Percentiles rank a stretch among this genome's conserved stretches.
These are phyloP conservation scores for Drosophila hamatofila DNA, from an alignment of 2,888 invertebrate species.

Conservation along the genomic window DNA sequence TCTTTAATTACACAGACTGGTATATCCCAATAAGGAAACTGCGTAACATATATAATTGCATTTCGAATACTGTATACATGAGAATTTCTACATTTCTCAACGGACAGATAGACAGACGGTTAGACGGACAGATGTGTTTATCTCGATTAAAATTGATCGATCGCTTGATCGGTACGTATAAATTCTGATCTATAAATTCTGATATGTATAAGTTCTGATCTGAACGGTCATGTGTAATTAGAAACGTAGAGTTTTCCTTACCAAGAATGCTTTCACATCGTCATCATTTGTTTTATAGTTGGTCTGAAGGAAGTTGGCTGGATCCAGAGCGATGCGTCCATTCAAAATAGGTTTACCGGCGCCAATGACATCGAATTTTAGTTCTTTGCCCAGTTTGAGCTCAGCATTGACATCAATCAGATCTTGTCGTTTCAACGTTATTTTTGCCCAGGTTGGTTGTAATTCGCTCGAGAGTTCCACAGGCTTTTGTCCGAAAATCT, in stretches of 20 bases:
- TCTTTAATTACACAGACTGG: too few species aligned
- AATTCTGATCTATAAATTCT: too few species aligned
- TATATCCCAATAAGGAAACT: too few species aligned
- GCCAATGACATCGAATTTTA: constrained; percentile 67
- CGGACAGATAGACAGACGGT: too few species aligned
- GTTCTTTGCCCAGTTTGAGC: constrained; percentile 79
- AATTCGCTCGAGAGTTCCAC: constrained; percentile 72
- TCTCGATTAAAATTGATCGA: too few species aligned
- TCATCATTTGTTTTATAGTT: constrained; percentile 76
- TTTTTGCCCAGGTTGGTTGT: constrained; percentile 66
- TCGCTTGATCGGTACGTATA: too few species aligned
- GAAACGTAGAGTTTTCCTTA: constrained; percentile 38
- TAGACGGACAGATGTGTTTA: neutral
- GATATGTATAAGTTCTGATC: too few species aligned
- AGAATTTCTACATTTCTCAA: neutral
- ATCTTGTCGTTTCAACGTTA: constrained; percentile 67
- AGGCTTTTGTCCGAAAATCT: constrained; percentile 72
- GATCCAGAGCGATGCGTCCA: constrained; percentile 81
- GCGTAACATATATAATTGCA: too few species aligned
- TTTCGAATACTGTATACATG: neutral
- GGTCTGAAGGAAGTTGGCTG: constrained; percentile 81
- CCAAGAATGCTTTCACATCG: constrained; percentile 80
- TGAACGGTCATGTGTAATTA: too few species aligned
- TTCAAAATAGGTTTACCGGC: constrained; percentile 74
- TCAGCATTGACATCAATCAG: constrained; percentile 74